Percentiles rank a stretch among this genome's conserved stretches.
Conservation (phyloP, 1,140 invertebrate species). For the Leptinotarsa texana region DNA sequence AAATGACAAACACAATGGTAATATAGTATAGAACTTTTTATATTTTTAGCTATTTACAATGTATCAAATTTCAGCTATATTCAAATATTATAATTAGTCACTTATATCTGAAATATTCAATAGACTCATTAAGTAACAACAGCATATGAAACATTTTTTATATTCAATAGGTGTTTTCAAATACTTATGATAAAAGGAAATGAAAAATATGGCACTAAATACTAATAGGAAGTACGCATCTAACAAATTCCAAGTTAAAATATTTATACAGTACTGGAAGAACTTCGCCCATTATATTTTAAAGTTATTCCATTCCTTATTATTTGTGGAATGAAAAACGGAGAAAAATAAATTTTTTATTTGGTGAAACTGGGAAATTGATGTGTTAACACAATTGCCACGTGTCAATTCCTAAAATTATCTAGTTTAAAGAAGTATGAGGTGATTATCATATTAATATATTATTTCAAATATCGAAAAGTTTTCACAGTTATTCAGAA, state of each 20-base stretch:
- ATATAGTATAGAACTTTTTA: conserved; percentile 37
- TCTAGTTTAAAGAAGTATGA: too few relatives aligned
- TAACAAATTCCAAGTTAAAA: neutral
- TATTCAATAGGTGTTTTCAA: conserved; percentile 34
- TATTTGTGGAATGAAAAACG: neutral
- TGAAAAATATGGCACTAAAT: conserved; percentile 26
- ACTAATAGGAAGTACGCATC: neutral
- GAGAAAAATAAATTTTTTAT: too few relatives aligned
- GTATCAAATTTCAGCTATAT: conserved; percentile 49
- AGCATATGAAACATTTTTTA: conserved; percentile 37
- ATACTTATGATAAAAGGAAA: conserved; percentile 11
- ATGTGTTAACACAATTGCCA: too few relatives aligned
- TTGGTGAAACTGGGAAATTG: too few relatives aligned
- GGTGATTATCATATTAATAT: too few relatives aligned
- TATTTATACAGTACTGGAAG: neutral
- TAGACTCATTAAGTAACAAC: conserved; percentile 49
- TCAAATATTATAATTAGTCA: conserved; percentile 44
- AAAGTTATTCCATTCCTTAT: neutral
- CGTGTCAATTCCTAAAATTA: too few relatives aligned
- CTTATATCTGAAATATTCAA: conserved; percentile 47
- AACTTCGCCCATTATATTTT: neutral
- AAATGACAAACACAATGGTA: conserved; percentile 27
- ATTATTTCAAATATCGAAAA: too few relatives aligned
- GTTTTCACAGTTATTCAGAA: too few relatives aligned
- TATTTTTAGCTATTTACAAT: conserved; percentile 50